phyloP scores from a whole-genome alignment of 2,797 vertebrate species.

The Lithobates sylvaticus region DNA sequence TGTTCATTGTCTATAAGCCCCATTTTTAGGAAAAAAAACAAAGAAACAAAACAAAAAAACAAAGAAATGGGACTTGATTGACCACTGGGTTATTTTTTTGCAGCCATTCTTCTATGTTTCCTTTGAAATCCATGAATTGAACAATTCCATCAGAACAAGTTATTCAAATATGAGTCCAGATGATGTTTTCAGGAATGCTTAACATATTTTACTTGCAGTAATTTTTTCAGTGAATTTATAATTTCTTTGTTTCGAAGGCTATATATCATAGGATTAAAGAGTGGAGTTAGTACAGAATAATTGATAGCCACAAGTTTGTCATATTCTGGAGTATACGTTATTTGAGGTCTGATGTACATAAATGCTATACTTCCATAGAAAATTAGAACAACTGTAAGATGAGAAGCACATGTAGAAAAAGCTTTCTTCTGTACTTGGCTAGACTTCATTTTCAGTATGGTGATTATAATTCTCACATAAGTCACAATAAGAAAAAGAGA shows the following conservation, averaged over 20 bases:
- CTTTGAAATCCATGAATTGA: too few species aligned
- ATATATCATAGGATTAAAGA: conserved; percentile 51
- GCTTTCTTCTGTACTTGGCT: not conserved
- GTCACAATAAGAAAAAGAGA: conserved; percentile 24
- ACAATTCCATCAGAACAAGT: too few species aligned
- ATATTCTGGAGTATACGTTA: not conserved
- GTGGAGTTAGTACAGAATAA: conserved; percentile 36
- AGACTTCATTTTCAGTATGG: not conserved
- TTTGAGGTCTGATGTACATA: conserved; percentile 35
- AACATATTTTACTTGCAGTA: too few species aligned
- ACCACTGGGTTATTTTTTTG: too few species aligned
- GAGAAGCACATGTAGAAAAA: conserved; percentile 52
- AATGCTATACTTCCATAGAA: conserved; percentile 44
- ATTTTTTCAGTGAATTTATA: too few species aligned
- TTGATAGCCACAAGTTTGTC: conserved; percentile 47
- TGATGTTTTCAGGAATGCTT: too few species aligned
- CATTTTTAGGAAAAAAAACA: too few species aligned
- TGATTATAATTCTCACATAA: conserved; percentile 32
- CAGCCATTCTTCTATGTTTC: too few species aligned
- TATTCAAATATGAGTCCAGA: too few species aligned
- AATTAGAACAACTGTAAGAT: conserved; percentile 30
- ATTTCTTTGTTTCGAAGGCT: conserved; percentile 27
- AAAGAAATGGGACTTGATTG: too few species aligned
- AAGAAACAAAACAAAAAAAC: too few species aligned
- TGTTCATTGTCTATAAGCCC: too few species aligned